These are phyloP conservation scores for Salticus scenicus DNA, from an alignment of 2,888 invertebrate genomes.

Conservation along the genomic window DNA sequence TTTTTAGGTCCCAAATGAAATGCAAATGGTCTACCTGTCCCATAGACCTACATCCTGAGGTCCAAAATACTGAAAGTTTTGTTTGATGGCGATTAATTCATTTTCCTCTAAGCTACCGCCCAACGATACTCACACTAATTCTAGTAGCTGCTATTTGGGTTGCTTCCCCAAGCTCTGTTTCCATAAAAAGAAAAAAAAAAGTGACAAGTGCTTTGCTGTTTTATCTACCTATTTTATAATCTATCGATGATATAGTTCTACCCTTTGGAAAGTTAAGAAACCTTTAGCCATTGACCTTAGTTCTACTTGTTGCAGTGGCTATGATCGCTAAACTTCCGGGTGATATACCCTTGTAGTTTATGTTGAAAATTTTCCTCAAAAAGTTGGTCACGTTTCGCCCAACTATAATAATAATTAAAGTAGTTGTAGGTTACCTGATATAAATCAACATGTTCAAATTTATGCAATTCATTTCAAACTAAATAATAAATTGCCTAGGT, in stretches of 20 bases:
- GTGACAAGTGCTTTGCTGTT: background rate
- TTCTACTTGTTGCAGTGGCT: background rate
- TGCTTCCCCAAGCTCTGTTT: background rate
- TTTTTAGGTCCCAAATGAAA: background rate
- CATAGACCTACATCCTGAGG: conserved; percentile 1
- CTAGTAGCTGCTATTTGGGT: conserved; percentile 1
- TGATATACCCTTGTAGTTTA: background rate
- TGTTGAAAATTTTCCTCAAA: background rate
- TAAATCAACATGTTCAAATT: background rate
- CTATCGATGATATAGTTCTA: background rate
- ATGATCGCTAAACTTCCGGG: background rate
- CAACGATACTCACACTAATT: background rate
- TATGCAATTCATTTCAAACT: no score
- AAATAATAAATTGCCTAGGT: no score
- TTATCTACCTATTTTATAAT: background rate
- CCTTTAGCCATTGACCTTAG: conserved; percentile 15
- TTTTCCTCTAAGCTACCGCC: background rate
- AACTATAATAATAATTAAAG: background rate
- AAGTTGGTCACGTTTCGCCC: background rate
- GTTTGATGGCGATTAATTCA: background rate
- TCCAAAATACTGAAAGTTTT: background rate
- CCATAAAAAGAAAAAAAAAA: background rate
- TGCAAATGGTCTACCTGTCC: background rate
- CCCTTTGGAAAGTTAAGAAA: conserved; percentile 5
- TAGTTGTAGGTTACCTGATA: background rate